Conservation (phyloP, 2,113 vertebrate species). For the Abramis brama region DNA sequence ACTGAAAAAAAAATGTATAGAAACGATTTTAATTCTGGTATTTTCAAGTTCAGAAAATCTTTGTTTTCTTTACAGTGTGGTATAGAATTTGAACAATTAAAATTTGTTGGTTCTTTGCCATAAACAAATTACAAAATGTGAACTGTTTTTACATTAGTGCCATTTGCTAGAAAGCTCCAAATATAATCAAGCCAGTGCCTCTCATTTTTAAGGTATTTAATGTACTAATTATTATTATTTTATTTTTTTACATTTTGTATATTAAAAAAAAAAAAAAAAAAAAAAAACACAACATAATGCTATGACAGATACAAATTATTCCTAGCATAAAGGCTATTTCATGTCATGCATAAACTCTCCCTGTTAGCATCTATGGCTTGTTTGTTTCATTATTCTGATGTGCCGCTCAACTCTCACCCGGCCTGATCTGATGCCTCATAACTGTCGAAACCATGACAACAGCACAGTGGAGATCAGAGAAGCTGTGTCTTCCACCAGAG, state of each 20-base stretch:
- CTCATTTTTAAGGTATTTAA: neutral
- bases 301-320: neutral
- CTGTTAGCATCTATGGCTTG: neutral
- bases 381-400: neutral
- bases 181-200: neutral
- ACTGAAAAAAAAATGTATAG: no score
- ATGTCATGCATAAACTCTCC: neutral
- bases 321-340: neutral
- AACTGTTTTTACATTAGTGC: no score
- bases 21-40: no score
- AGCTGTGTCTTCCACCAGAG: conserved; percentile 4
- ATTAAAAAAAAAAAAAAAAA: neutral
- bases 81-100: no score
- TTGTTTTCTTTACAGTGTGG: no score
- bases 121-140: no score
- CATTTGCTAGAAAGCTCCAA: neutral
- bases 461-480: conserved; percentile 64
- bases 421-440: conserved; percentile 60
- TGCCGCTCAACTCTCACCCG: neutral
- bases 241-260: neutral
- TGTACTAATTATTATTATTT: no score
- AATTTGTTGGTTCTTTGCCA: no score
- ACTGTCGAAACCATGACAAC: conserved; percentile 76
- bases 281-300: neutral
- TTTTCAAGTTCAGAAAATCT: no score